Conservation (phyloP, 1,140 invertebrate genomes). For the Diuraphis noxia region DNA sequence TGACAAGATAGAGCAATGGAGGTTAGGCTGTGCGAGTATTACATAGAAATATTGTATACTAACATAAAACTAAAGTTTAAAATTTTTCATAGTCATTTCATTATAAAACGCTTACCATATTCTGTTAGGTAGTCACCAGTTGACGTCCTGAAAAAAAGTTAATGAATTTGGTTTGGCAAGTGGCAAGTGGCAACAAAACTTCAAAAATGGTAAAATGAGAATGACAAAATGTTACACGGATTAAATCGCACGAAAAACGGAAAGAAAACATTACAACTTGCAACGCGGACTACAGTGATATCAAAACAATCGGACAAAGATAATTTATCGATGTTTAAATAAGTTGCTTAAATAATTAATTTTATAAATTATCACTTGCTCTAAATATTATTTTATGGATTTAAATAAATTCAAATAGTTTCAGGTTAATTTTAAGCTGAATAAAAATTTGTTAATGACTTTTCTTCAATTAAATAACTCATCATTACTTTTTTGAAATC, state of each 20-base stretch:
- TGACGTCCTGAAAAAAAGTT: not conserved
- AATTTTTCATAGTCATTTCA: not conserved
- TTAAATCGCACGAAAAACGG: not conserved
- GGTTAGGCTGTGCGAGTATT: not conserved
- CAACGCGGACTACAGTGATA: slow-evolving; percentile 14
- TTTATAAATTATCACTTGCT: not conserved
- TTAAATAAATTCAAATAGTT: not conserved
- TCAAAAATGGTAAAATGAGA: too few species aligned
- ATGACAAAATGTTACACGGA: not conserved
- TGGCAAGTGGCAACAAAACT: not conserved
- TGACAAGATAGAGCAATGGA: not conserved
- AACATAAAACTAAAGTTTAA: not conserved
- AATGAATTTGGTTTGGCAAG: not conserved
- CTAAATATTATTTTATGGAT: not conserved
- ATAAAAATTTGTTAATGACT: not conserved
- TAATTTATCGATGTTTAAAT: not conserved
- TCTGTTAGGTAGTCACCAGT: not conserved
- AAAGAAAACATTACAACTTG: slow-evolving; percentile 24
- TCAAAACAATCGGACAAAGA: slow-evolving; percentile 17
- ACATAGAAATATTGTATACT: not conserved
- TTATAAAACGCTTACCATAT: slow-evolving; percentile 10
- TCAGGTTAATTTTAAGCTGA: too few species aligned
- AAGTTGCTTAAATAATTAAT: not conserved
- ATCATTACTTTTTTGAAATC: not conserved
- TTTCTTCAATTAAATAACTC: not conserved